Evolutionary conservation across 1,140 invertebrate species (phyloP).

Genomic region (Cardiocondyla obscurior): DNA sequence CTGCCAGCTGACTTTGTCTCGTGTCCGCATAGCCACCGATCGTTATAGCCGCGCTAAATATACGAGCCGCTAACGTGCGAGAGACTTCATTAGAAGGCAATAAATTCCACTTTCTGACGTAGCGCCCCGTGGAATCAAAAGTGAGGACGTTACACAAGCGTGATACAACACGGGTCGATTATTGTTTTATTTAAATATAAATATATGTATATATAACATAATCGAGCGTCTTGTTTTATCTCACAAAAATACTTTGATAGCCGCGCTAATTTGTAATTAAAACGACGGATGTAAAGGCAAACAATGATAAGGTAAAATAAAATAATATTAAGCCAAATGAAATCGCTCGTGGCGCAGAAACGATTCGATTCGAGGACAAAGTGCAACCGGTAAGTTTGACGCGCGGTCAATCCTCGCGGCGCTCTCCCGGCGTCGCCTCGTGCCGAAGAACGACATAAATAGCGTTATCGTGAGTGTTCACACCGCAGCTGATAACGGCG

Average conservation of each 20-base stretch:
- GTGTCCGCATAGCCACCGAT: not conserved
- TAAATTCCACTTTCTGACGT: constrained; percentile 30
- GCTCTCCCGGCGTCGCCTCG: not conserved
- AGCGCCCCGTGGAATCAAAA: not conserved
- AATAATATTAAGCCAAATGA: too few relatives aligned
- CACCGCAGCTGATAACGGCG: constrained; percentile 34
- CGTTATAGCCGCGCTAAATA: constrained; percentile 43
- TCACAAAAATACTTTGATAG: not conserved
- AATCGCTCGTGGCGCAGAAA: not conserved
- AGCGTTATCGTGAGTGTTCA: constrained; percentile 36
- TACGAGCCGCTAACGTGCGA: constrained; percentile 8
- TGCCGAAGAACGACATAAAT: constrained; percentile 37
- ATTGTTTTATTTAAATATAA: not conserved
- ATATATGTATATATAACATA: not conserved
- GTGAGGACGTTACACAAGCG: not conserved
- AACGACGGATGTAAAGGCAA: not conserved
- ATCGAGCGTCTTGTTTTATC: not conserved
- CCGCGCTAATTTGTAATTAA: not conserved
- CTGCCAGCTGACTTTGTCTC: constrained; percentile 35
- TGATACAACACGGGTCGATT: not conserved
- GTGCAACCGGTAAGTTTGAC: constrained; percentile 16
- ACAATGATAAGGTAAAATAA: too few relatives aligned
- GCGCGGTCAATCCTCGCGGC: constrained; percentile 14
- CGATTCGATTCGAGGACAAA: not conserved
- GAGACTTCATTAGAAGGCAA: constrained; percentile 13